These are phyloP conservation scores for Halocaridina rubra DNA, from an alignment of 2,888 invertebrate species.

Conservation along the genomic window DNA sequence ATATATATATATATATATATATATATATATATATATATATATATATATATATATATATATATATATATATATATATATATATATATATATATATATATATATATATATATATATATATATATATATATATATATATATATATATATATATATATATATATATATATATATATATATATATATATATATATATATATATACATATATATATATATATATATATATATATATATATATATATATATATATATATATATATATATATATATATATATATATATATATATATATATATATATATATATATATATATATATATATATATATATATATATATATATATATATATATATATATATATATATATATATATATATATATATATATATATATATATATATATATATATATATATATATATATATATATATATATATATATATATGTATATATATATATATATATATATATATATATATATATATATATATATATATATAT, in stretches of 20 bases:
- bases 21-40: not conserved
- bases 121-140: not conserved
- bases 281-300: not conserved
- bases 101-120: not conserved
- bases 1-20: not conserved
- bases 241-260: not conserved
- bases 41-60: not conserved
- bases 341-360: not conserved
- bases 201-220: not conserved
- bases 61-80: not conserved
- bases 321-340: not conserved
- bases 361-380: not conserved
- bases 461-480: not conserved
- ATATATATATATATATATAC: not conserved
- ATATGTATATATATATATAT: not conserved
- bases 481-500: not conserved
- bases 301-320: not conserved
- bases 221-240: not conserved
- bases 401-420: not conserved
- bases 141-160: not conserved
- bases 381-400: not conserved
- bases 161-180: not conserved
- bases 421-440: not conserved
- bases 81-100: not conserved
- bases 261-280: not conserved